phyloP scores from a whole-genome alignment of 1,140 invertebrate genomes.

The Trichogramma pretiosum region DNA sequence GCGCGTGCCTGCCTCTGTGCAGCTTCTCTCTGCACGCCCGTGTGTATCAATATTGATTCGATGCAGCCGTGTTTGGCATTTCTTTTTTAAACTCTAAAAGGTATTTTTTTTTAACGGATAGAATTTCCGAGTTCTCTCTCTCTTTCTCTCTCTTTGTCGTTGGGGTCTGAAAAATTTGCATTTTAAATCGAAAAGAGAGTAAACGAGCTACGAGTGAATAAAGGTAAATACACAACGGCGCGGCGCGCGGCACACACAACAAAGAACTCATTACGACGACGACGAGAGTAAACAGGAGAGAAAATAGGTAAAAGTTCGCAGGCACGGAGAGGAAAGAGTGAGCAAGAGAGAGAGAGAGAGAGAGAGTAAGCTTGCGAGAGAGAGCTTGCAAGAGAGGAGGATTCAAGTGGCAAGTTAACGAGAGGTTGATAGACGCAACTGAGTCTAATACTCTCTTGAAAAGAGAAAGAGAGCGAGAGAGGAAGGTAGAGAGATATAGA shows the following conservation, averaged over 20 bases:
- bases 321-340: background rate
- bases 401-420: background rate
- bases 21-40: background rate
- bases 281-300: no score
- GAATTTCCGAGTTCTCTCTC: slow-evolving; percentile 2
- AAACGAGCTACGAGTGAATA: no score
- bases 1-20: no score
- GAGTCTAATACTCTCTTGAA: background rate
- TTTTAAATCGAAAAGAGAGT: background rate
- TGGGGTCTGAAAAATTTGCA: background rate
- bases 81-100: no score
- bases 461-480: no score
- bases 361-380: background rate
- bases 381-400: no score
- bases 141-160: background rate
- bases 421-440: slow-evolving; percentile 4
- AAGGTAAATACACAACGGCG: no score
- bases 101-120: no score
- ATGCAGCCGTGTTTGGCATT: slow-evolving; percentile 19
- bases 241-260: no score
- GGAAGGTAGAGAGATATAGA: no score
- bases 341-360: background rate
- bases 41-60: slow-evolving; percentile 30
- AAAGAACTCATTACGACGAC: no score
- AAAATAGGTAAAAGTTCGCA: background rate